Evolutionary conservation across 2,797 vertebrate genomes (phyloP).

Genomic region (Sciurus vulgaris): DNA sequence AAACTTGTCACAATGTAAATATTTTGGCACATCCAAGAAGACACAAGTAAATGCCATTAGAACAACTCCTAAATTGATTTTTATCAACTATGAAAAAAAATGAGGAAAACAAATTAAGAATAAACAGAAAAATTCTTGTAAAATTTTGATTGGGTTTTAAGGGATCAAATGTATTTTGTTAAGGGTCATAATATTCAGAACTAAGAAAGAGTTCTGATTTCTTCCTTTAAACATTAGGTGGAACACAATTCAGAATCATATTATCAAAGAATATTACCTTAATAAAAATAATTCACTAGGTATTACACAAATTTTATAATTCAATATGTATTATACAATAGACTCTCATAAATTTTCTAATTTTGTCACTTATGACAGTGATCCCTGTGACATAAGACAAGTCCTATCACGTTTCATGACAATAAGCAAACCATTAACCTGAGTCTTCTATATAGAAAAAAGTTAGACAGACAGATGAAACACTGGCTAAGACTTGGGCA

Average conservation of each 20-base stretch:
- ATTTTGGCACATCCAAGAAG: no score
- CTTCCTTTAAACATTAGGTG: background rate
- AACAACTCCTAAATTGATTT: no score
- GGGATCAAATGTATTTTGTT: no score
- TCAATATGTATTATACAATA: background rate
- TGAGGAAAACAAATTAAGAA: no score
- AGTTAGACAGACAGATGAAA: background rate
- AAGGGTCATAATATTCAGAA: background rate
- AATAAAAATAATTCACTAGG: background rate
- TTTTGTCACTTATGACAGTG: background rate
- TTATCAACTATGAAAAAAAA: no score
- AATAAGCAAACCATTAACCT: background rate
- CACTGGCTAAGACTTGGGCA: background rate
- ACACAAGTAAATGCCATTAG: no score
- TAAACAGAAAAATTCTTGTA: no score
- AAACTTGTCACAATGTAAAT: no score
- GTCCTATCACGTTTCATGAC: background rate
- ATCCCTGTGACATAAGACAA: background rate
- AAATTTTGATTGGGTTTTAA: no score
- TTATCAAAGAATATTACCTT: background rate
- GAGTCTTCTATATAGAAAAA: constrained; percentile 2
- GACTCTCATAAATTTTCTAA: background rate
- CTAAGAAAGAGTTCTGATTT: constrained; percentile 18
- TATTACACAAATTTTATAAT: background rate
- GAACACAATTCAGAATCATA: background rate